Base-by-base conservation (phyloP, 2,113 vertebrate genomes). In the Otolemur garnettii region DNA sequence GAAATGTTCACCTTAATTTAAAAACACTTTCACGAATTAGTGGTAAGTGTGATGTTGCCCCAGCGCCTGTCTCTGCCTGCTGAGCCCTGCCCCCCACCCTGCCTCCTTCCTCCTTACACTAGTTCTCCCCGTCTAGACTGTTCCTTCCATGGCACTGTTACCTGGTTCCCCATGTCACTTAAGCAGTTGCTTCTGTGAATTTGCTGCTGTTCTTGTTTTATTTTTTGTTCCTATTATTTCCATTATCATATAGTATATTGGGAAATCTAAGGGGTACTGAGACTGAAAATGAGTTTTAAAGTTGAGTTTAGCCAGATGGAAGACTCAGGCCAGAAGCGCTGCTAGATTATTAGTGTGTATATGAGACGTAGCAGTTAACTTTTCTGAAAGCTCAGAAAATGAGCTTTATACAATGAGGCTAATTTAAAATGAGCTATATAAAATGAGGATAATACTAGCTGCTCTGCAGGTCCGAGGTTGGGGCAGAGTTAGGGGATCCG, bases 1-100 rank as follows among this genome's bases (percentile, higher is more conserved):
- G 72, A 84, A 74, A 64, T 94, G 95, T 86, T 84, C 80, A 82
- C 85, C 87, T 92, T 82, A 83, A 35, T 87, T 82, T 87, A 78
- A 94, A 96, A 94, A 72, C 38, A 26, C 30, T 95, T 86, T 66
- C 12, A 8, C 71, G 50, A 42, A 50, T 86, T 75, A n/a, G 69
- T 74, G 30, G 7, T 26, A 55, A 42, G 26, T 28, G 18, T 60
- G 60, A 30, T 5, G 10, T 21, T 6, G 7, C 26, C 19, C 55
- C 24, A 11, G 8, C 28, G 28, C 53, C n/a, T 66, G 42, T 93
- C 26, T 69, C 24, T 62, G 38, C 26, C 21, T 1, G 7, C n/a
- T 45, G n/a, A 5, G 5, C 21, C 18, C 3, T 9, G 4, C 22
- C 10, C 2, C 7, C 35, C 2, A 2, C 19, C 18, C 45, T 26